phyloP scores from a whole-genome alignment of 2,797 vertebrate species.

The Tauraco hartlaubi region DNA sequence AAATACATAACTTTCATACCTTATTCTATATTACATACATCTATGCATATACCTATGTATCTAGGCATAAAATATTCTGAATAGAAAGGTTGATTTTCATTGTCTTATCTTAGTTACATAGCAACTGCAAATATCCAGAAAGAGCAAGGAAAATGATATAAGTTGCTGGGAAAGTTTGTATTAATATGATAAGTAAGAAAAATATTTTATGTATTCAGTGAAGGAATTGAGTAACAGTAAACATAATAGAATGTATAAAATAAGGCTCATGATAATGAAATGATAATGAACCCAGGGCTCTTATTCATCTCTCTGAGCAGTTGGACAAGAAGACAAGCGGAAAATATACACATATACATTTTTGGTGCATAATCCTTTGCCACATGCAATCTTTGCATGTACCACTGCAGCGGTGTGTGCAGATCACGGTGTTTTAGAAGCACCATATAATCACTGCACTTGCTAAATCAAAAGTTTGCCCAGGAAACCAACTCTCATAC shows the following conservation, averaged over 20 bases:
- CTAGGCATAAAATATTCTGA: neutral
- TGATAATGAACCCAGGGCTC: neutral
- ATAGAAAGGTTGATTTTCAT: neutral
- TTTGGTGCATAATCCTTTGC: neutral
- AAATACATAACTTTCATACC: neutral
- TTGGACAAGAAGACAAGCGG: neutral
- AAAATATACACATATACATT: neutral
- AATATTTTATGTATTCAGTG: neutral
- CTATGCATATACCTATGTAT: neutral
- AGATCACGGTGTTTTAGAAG: neutral
- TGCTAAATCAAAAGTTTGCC: neutral
- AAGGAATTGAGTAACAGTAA: neutral
- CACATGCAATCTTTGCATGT: neutral
- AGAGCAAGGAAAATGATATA: neutral
- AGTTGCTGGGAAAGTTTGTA: slow-evolving; percentile 6
- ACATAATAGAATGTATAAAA: neutral
- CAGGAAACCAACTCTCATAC: neutral
- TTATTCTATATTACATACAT: neutral
- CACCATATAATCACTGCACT: neutral
- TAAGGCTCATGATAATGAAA: neutral
- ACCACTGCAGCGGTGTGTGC: neutral
- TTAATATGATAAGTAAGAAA: slow-evolving; percentile 1
- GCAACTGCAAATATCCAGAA: slow-evolving; percentile 6
- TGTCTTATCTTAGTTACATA: neutral
- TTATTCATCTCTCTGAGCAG: neutral